Evolutionary conservation across 2,113 vertebrate genomes (phyloP), one percentile per base, ranked within the genome.

Genomic region (Percopsis transmontana): DNA sequence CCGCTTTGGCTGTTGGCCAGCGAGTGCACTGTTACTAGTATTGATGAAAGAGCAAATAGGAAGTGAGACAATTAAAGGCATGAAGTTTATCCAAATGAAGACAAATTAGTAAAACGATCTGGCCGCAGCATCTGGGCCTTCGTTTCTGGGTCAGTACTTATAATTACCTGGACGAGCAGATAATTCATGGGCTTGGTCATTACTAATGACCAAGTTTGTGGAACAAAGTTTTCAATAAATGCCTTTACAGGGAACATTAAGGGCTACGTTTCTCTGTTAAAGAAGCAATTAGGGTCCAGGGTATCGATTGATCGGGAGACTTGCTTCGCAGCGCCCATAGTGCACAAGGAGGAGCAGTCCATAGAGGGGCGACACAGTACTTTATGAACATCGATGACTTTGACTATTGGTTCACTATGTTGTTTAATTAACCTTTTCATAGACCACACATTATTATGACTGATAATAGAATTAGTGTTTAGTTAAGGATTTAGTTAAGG

Each of bases 341-440:
- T 15, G 23, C 16, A 9, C 14, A 53, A 53, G 74, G 68, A 15
- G 24, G 5, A 3, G 55, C 48, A 64, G 41, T 40, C 68, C 45
- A 47, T 45, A 27, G 51, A 10, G 20, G n/a, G 54, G 38, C 53
- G 60, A 55, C 41, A 42, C 42, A 45, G 15, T 5, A 41, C 40
- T 41, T 12, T 41, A 5, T 41, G 40, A 41, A 56, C 19, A 33
- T 33, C 27, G 8, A 33, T 33, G 64, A 55, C 61, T 57, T 68
- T 65, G 58, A 51, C 63, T 48, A 41, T 62, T 64, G 72, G 4
- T 33, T 73, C 50, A 50, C 62, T 23, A 4, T 14, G 23, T 52
- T 53, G 67, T 84, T 80, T 79, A 65, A 84, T 90, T 77, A 70
- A 67, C 58, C 62, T 74, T 70, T 76, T 84, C 41, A 58, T 41